Evolutionary conservation across 2,797 vertebrate genomes (phyloP), one percentile per base, ranked within the genome.

Genomic region (Falco rusticolus): DNA sequence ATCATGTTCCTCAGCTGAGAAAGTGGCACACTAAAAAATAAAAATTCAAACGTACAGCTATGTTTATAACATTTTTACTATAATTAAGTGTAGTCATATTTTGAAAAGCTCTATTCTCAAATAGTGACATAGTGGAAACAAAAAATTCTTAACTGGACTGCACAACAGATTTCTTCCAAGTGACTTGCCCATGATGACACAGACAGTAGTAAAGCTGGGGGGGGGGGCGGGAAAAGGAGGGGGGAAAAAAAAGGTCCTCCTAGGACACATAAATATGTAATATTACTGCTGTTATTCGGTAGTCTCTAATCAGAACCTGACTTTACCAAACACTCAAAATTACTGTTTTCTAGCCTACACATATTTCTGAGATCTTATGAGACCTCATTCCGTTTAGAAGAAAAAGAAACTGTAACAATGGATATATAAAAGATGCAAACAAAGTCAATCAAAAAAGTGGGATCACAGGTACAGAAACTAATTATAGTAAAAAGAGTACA

Each of bases 1-100:
- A 99, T 97, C 97, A 99, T 98, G 59, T 98, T 99, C 97, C 98
- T 99, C 95, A 99, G 98, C 90, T 98, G 98, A 95, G 98, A 81
- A 96, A 99, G 98, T 21, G 99, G 99, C 90, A 99, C 98, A 91
- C 99, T 99, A 89, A 66, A 63, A 96, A 97, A 93, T 56, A 63
- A 29, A 76, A 86, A 61, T 60, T 25, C 51, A 95, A 95, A 45
- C 0, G 0, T 20, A 90, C 12, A 60, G 47, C 61, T n/a, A 2
- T 28, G 29, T 47, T 93, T 88, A 45, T 31, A 90, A 53, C 22
- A 78, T 31, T 75, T 93, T 79, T 41, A 63, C 48, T 31, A 24
- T 11, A 21, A 64, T n/a, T 72, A 79, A 90, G 11, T 12, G 20
- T 3, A 72, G 34, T 50, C 47, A 39, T 34, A 43, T 66, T 68